phyloP scores from a whole-genome alignment of 2,113 vertebrate genomes.

The Pangasianodon gigas region DNA sequence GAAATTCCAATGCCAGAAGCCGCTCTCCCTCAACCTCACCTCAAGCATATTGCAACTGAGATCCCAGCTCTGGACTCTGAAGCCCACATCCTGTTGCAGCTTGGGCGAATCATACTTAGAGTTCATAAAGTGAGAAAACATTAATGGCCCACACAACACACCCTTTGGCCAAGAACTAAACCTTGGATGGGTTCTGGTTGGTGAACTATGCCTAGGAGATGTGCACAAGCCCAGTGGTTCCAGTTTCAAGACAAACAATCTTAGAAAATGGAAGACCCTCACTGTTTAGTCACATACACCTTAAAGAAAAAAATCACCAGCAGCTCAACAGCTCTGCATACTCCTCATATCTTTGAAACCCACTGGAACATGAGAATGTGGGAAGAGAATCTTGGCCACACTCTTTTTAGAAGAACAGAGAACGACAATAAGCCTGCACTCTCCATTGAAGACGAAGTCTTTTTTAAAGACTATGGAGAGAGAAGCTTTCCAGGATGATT shows the following conservation, averaged over 20 bases:
- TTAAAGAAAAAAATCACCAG: too few relatives aligned
- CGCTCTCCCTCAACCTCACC: too few relatives aligned
- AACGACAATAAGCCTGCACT: slow-evolving; percentile 7
- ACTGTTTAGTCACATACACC: neutral
- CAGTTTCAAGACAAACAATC: slow-evolving; percentile 4
- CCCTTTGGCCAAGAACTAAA: neutral
- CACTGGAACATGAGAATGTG: neutral
- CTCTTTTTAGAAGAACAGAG: neutral
- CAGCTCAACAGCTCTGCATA: too few relatives aligned
- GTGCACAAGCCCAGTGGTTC: slow-evolving; percentile 4
- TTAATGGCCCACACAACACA: neutral
- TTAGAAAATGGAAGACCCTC: slow-evolving; percentile 11
- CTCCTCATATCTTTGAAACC: too few relatives aligned
- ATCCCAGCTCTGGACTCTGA: too few relatives aligned
- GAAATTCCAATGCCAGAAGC: too few relatives aligned
- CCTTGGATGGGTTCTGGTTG: slow-evolving; percentile 21
- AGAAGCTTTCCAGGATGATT: slow-evolving; percentile 21
- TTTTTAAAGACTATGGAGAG: slow-evolving; percentile 25
- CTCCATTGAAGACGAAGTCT: slow-evolving; percentile 3
- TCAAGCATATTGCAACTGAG: too few relatives aligned
- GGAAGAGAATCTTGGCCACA: neutral
- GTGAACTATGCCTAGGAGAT: slow-evolving; percentile 4
- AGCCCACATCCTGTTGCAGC: neutral
- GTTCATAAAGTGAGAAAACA: too few relatives aligned
- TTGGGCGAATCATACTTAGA: neutral